Percentiles rank a stretch among this genome's conserved stretches.
phyloP scores from a whole-genome alignment of 2,888 invertebrate genomes.

The Orthonychiurus folsomi region DNA sequence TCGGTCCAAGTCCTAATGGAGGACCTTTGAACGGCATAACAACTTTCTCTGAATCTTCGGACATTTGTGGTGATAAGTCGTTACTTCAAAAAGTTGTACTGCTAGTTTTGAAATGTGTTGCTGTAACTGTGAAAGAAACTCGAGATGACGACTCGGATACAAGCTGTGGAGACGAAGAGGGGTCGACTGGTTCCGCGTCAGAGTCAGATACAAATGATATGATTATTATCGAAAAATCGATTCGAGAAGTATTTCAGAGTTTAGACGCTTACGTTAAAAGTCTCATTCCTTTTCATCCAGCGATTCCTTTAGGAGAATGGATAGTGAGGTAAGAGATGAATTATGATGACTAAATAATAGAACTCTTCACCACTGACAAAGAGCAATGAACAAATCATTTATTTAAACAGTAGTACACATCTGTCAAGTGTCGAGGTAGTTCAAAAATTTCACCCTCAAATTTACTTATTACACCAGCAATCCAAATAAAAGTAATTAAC shows the following conservation, averaged over 20 bases:
- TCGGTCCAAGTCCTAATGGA: conserved; percentile 43
- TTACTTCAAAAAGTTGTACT: conserved; percentile 76
- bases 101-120: conserved; percentile 77
- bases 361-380: no score
- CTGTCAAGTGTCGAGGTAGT: no score
- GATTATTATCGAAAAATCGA: conserved; percentile 76
- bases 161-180: conserved; percentile 46
- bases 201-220: conserved; percentile 70
- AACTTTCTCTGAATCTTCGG: conserved; percentile 29
- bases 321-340: no score
- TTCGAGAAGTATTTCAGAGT: conserved; percentile 64
- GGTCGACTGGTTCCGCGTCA: conserved; percentile 62
- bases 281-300: conserved; percentile 74
- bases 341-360: no score
- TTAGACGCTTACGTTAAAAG: conserved; percentile 73
- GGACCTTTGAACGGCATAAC: conserved; percentile 46
- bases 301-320: conserved; percentile 78
- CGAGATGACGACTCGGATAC: conserved; percentile 44
- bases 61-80: conserved; percentile 57
- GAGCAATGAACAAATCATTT: no score
- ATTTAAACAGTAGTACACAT: no score
- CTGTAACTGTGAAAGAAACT: conserved; percentile 81
- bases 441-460: no score
- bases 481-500: no score
- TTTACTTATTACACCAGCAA: no score